These are phyloP conservation scores for Cecidostiba fungosa DNA, from an alignment of 2,888 invertebrate species.

Conservation along the genomic window DNA sequence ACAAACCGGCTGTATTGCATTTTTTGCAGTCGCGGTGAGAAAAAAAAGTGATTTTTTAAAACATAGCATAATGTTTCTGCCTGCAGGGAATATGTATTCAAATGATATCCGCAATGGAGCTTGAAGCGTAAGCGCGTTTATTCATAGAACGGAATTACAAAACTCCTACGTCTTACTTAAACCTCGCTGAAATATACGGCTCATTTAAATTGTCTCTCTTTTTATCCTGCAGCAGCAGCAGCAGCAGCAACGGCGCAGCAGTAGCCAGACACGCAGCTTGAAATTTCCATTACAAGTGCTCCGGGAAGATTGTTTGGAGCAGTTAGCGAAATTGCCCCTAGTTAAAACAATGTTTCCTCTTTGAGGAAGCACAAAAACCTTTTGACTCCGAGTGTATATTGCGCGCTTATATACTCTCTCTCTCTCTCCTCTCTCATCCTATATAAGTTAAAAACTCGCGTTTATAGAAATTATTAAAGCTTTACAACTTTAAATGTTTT, in stretches of 20 bases:
- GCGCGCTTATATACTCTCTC: background rate
- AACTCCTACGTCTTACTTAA: constrained; percentile 19
- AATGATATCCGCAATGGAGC: background rate
- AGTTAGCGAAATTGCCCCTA: constrained; percentile 34
- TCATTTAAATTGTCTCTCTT: constrained; percentile 42
- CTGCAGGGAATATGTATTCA: background rate
- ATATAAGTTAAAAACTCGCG: background rate
- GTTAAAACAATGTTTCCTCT: constrained; percentile 37
- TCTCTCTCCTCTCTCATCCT: no score
- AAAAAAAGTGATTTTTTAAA: background rate
- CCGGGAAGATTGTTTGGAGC: constrained; percentile 29
- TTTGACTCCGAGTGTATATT: constrained; percentile 16
- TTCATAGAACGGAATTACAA: constrained; percentile 5
- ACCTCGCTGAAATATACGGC: constrained; percentile 20
- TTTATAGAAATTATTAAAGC: background rate
- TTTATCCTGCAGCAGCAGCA: background rate
- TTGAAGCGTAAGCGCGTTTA: constrained; percentile 1
- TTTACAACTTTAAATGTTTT: no score
- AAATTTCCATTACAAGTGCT: constrained; percentile 41
- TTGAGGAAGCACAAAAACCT: background rate
- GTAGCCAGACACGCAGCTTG: constrained; percentile 17
- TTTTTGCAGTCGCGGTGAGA: no score
- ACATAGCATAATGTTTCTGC: background rate
- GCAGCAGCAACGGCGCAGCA: background rate
- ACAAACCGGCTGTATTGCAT: background rate